A percentile compares a stretch with the other conserved stretches of the same genome.
Evolutionary conservation across 2,113 vertebrate species (phyloP).

Genomic region (Phoxinus phoxinus): DNA sequence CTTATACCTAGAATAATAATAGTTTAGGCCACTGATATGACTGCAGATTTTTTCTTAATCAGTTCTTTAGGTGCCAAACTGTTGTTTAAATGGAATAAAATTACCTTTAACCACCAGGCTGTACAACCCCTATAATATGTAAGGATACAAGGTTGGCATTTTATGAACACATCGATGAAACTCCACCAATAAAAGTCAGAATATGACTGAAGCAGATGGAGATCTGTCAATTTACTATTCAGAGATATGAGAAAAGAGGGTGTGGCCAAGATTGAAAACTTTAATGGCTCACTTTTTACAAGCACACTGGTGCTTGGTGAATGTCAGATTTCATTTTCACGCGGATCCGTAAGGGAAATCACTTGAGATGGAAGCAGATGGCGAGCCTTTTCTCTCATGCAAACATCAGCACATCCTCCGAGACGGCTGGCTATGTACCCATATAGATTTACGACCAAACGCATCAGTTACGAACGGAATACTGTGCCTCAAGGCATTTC

Average conservation of each 20-base stretch:
- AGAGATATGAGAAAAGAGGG: neutral
- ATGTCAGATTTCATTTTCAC: conserved; percentile 20
- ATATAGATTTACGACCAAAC: conserved; percentile 25
- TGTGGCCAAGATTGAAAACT: neutral
- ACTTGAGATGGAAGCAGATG: conserved; percentile 33
- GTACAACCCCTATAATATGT: neutral
- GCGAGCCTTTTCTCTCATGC: conserved; percentile 5
- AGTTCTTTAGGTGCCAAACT: neutral
- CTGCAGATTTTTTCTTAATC: neutral
- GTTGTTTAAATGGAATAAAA: neutral
- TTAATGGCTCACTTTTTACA: conserved; percentile 11
- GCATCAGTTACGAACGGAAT: neutral
- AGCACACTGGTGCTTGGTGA: conserved; percentile 3
- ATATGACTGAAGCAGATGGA: conserved; percentile 6
- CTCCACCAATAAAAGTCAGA: neutral
- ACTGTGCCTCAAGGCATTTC: conserved; percentile 16
- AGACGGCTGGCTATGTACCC: neutral
- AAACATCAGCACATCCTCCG: conserved; percentile 30
- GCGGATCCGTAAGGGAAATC: conserved; percentile 3
- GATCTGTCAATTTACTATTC: neutral
- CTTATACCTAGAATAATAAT: neutral
- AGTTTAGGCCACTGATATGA: neutral
- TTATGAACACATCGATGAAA: conserved; percentile 1
- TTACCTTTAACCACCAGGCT: neutral
- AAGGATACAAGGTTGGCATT: neutral